Evolutionary conservation across 2,888 invertebrate genomes (phyloP).

Genomic region (Eledone cirrhosa): DNA sequence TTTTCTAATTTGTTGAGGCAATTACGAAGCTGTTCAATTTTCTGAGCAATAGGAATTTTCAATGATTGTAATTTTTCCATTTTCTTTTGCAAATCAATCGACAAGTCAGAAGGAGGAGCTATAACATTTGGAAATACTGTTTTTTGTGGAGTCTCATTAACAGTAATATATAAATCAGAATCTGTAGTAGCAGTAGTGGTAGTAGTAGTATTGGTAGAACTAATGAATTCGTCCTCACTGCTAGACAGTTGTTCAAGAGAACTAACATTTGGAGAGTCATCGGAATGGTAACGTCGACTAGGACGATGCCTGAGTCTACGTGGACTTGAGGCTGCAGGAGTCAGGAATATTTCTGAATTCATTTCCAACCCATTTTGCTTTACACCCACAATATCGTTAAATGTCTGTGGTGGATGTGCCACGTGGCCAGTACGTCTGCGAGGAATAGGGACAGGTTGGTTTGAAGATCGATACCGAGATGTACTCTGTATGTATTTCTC

Average conservation of each 20-base stretch:
- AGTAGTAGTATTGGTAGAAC: no score
- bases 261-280: neutral
- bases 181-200: neutral
- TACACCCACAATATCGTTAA: no score
- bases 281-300: neutral
- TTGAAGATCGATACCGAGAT: no score
- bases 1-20: slow-evolving; percentile 13
- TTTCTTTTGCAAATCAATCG: neutral
- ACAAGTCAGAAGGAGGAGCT: no score
- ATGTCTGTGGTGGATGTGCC: no score
- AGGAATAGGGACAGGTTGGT: no score
- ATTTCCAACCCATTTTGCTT: no score
- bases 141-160: neutral
- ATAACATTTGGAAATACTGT: no score
- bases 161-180: slow-evolving; percentile 21
- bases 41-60: slow-evolving; percentile 12
- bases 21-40: slow-evolving; percentile 22
- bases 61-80: neutral
- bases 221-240: neutral
- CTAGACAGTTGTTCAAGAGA: neutral
- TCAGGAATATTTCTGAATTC: slow-evolving; percentile 4
- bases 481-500: no score
- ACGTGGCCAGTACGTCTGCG: no score
- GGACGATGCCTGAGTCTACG: neutral
- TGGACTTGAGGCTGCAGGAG: slow-evolving; percentile 3